Base-by-base conservation (phyloP, 2,797 vertebrate genomes). In the Cygnus olor region DNA sequence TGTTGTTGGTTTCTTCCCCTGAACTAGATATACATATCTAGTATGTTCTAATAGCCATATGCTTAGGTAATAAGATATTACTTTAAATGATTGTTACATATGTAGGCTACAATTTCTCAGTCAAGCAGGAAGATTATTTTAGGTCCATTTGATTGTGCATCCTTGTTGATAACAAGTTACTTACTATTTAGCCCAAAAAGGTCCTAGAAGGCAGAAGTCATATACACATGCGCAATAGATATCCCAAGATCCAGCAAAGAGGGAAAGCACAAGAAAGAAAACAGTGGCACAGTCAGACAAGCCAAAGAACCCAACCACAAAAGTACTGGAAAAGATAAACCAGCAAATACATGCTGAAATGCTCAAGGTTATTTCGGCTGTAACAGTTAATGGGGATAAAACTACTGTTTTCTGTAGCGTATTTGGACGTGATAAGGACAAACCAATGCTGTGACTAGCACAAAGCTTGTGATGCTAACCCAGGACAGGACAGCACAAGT, bases 341-440 rank as follows among this genome's bases (percentile, higher is more conserved):
- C 9, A 25, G 54, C 2, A 1, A 80, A 47, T 0, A 2, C 53
- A 40, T 10, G 45, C 66, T 45, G 89, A 84, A 94, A 89, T 0
- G 0, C n/a, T 81, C 94, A 96, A 96, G 89, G 95, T 81, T 95
- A 88, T 63, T 94, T 85, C 73, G 91, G 92, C 66, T 89, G 80
- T 79, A 92, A 93, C 21, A 47, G 34, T 34, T 73, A 56, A 65
- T 49, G 42, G 65, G 51, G 66, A 89, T 49, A 63, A 79, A 95
- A 64, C 51, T 32, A 76, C 47, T 28, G 6, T 30, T 77, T 93
- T 92, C 76, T 60, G 58, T 66, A 92, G 63, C 0, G 3, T 49
- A 72, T 44, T 86, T 21, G 20, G n/a, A 10, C n/a, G 19, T 0
- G 40, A 84, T 92, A 94, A 94, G 0, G 0, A n/a, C 1, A 20